phyloP scores from a whole-genome alignment of 2,113 vertebrate genomes.

The Chlorodrepanis virens region DNA sequence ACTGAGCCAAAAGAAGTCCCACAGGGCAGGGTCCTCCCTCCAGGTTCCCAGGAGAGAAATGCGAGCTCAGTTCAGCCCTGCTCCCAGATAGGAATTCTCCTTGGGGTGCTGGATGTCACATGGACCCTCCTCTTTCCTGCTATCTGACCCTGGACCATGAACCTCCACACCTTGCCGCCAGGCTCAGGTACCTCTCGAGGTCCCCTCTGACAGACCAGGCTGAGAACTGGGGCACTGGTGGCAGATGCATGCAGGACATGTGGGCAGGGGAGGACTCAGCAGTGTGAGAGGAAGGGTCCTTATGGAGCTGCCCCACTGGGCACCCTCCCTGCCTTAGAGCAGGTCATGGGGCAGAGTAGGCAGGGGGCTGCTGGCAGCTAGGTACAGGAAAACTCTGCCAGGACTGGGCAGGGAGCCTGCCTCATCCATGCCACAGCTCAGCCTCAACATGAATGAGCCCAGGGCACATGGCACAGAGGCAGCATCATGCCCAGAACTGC shows the following conservation, averaged over 20 bases:
- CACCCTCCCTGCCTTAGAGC: not conserved
- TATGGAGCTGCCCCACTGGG: not conserved
- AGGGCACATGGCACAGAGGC: accelerated
- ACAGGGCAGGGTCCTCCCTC: not conserved
- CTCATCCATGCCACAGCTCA: not conserved
- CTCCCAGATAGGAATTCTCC: not conserved
- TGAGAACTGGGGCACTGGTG: not conserved
- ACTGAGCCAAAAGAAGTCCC: not conserved
- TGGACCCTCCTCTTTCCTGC: not conserved
- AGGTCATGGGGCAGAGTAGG: not conserved
- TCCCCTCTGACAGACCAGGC: not conserved
- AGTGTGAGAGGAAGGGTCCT: not conserved
- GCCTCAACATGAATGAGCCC: not conserved
- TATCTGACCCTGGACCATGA: not conserved
- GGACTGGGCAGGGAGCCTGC: not conserved
- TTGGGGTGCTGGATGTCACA: not conserved
- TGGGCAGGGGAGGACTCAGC: not conserved
- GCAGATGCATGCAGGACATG: not conserved
- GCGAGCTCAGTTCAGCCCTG: not conserved
- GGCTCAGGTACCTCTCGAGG: accelerated
- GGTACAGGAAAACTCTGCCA: not conserved
- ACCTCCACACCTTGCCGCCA: not conserved
- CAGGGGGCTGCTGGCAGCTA: not conserved
- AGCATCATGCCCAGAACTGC: not conserved
- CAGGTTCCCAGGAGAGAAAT: not conserved